Base-by-base conservation (phyloP, 2,888 invertebrate genomes). In the Toxonevra muliebris region DNA sequence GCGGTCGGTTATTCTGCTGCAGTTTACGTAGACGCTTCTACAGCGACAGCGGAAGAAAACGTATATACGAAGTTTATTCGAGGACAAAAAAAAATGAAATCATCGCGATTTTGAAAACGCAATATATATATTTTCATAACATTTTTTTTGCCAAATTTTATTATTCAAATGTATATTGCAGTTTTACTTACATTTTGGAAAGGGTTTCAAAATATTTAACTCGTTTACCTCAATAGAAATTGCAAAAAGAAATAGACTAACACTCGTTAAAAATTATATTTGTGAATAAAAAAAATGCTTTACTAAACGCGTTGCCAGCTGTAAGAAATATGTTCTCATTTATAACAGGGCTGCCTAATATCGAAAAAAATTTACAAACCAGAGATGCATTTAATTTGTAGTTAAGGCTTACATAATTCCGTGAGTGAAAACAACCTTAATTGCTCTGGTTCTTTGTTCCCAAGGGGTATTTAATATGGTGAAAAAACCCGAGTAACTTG, bases 41-140 rank as follows among this genome's bases (percentile, higher is more conserved):
- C 30, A 30, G 30, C 30, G 30, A 30, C 30, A 30, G 30, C 30
- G 30, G 30, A 30, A 30, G 30, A 30, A 50, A 61, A 59, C 57
- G 65, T 30, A 30, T 30, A 30, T 30, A 65, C 65, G 65, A 65
- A 59, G 61, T 65, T 76, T 77, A 77, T 77, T 80, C 76, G 76
- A 30, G 30, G 30, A 30, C 30, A 30, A 30, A 30, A 79, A 76
- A 78, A 79, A 79, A 83, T 83, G 83, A 83, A 83, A 83, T 83
- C 83, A 83, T 83, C 83, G 73, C 69, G 68, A 68, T 77, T 66
- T 73, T 71, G 65, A 64, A 65, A 69, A 53, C 53, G 45, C 62
- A 57, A 58, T 61, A 41, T 12, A 12, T 13, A 19, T 13, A 40
- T 10, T 11, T 5, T 40, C 45, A 43, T 43, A 0, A 15, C 17